These are phyloP conservation scores for Coremacera marginata DNA, from an alignment of 2,888 invertebrate genomes.

Conservation along the genomic window DNA sequence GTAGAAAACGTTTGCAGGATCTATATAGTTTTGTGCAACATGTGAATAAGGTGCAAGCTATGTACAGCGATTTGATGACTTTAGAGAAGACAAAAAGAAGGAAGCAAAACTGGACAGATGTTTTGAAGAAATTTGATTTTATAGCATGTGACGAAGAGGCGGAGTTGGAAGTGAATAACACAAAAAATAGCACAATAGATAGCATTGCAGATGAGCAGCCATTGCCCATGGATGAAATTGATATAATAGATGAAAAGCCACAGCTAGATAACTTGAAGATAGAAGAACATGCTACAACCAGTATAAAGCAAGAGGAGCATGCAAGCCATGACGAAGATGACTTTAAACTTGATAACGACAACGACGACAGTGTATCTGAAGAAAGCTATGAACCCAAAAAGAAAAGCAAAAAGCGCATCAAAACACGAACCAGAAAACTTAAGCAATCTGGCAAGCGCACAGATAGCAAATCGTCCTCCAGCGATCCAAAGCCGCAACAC, in stretches of 20 bases:
- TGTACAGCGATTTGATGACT: background rate
- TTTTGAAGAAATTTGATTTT: background rate
- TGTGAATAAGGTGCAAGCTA: background rate
- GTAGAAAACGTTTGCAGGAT: slow-evolving; percentile 1
- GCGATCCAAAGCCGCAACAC: background rate
- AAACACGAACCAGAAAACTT: background rate
- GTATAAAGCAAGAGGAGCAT: background rate
- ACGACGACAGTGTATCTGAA: background rate
- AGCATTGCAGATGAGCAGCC: background rate
- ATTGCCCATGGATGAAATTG: background rate
- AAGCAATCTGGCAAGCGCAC: background rate
- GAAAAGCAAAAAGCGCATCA: background rate
- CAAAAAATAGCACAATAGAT: background rate
- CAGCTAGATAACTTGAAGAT: background rate
- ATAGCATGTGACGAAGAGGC: background rate
- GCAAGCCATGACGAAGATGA: background rate
- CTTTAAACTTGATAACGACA: background rate
- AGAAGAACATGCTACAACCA: background rate
- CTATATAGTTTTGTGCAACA: background rate
- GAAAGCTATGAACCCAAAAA: background rate
- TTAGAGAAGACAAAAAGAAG: background rate
- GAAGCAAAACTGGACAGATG: background rate
- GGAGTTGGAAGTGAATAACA: background rate
- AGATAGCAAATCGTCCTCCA: background rate
- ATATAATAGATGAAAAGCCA: background rate